Evolutionary conservation across 2,888 invertebrate species (phyloP).

Genomic region (Andrena chrysosceles): DNA sequence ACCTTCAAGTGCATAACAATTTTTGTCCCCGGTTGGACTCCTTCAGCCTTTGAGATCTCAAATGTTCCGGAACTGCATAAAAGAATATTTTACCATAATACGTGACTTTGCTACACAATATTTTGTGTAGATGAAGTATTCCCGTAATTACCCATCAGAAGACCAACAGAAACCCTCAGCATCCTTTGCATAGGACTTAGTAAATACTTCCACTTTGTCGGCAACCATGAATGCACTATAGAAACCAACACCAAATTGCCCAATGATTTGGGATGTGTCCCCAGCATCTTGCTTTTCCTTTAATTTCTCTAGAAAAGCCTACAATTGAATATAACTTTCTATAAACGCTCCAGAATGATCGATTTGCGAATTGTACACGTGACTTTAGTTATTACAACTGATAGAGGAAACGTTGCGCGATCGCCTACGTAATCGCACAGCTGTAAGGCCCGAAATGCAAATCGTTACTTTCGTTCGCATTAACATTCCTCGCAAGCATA

Average conservation of each 20-base stretch:
- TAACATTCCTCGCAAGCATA: conserved; percentile 1
- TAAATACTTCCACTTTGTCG: conserved; percentile 96
- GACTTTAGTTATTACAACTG: background rate
- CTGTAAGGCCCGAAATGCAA: conserved; percentile 1
- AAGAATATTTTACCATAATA: background rate
- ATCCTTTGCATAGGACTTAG: conserved; percentile 89
- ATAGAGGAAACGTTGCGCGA: background rate
- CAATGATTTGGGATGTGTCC: conserved; percentile 92
- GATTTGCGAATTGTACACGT: background rate
- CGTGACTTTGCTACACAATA: background rate
- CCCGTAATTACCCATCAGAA: conserved; percentile 92
- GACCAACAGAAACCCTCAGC: conserved; percentile 94
- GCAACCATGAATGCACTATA: conserved; percentile 99
- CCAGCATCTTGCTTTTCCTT: conserved; percentile 89
- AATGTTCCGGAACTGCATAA: conserved; percentile 91
- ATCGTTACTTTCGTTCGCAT: background rate
- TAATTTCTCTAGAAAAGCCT: conserved; percentile 94
- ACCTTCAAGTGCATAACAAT: conserved; percentile 95
- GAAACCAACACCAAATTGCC: conserved; percentile 99
- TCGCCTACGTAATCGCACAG: background rate
- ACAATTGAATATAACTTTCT: conserved; percentile 28
- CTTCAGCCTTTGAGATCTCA: conserved; percentile 94
- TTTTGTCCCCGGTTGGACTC: conserved; percentile 95
- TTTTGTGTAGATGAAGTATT: background rate
- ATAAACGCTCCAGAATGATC: background rate